Conservation (phyloP, 2,888 invertebrate genomes). For the Lagria hirta region DNA sequence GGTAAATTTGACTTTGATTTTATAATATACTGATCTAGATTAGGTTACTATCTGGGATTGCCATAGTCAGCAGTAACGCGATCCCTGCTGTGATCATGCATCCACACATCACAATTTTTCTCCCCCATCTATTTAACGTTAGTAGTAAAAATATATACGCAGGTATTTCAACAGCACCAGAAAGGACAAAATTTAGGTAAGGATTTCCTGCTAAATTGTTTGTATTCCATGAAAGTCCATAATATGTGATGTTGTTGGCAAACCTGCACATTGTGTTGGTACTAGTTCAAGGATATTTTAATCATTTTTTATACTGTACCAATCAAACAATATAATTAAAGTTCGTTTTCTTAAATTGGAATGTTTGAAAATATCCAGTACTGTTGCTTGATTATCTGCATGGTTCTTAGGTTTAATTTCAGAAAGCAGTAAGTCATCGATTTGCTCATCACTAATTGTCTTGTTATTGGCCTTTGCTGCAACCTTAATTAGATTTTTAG, state of each 20-base stretch:
- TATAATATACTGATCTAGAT: too few species aligned
- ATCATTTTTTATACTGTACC: constrained; percentile 57
- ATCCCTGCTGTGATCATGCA: constrained; percentile 67
- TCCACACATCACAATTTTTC: constrained; percentile 68
- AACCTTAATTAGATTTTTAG: constrained; percentile 62
- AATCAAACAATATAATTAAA: constrained; percentile 71
- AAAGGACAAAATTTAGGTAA: constrained; percentile 72
- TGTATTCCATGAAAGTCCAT: constrained; percentile 76
- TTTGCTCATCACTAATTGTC: constrained; percentile 57
- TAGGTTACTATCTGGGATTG: constrained; percentile 62
- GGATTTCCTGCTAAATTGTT: constrained; percentile 71
- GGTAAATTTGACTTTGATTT: too few species aligned
- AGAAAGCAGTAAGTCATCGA: constrained; percentile 57
- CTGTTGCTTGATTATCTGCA: constrained; percentile 54
- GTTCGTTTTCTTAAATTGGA: constrained; percentile 66
- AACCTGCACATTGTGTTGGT: constrained; percentile 60
- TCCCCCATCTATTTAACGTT: constrained; percentile 69
- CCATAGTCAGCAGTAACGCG: constrained; percentile 60
- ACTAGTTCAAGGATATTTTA: constrained; percentile 9
- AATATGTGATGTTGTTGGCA: constrained; percentile 76
- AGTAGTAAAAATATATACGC: constrained; percentile 67
- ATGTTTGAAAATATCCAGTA: constrained; percentile 61
- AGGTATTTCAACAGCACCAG: constrained; percentile 76
- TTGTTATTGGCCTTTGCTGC: constrained; percentile 69
- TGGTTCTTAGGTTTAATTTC: constrained; percentile 51